Percentiles rank a stretch among this genome's conserved stretches.
Evolutionary conservation across 1,140 invertebrate genomes (phyloP).

Genomic region (Tribolium madens): DNA sequence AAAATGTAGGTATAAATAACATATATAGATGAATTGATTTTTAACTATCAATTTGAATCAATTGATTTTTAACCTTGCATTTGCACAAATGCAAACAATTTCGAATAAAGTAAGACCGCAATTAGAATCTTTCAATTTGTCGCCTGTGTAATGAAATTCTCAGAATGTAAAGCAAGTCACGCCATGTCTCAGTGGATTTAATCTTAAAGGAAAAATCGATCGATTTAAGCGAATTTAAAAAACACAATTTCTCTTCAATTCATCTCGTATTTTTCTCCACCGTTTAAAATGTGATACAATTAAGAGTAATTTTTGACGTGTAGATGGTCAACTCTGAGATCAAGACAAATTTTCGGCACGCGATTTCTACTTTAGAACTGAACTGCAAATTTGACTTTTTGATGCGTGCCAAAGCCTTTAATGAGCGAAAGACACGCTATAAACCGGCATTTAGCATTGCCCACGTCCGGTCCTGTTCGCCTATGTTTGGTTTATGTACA

Average conservation of each 20-base stretch:
- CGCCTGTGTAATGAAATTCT: neutral
- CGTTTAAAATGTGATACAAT: constrained; percentile 2
- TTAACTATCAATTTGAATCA: no score
- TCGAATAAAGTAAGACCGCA: neutral
- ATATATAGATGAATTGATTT: no score
- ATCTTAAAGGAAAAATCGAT: constrained; percentile 1
- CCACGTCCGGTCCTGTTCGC: constrained; percentile 47
- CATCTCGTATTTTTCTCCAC: constrained; percentile 1
- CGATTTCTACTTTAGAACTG: constrained; percentile 52
- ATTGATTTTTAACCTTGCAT: neutral
- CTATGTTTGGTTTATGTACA: constrained; percentile 37
- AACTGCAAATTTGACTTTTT: constrained; percentile 59
- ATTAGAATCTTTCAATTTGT: neutral
- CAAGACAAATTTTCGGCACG: constrained; percentile 49
- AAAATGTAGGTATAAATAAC: no score
- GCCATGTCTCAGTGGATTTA: neutral
- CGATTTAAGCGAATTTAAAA: neutral
- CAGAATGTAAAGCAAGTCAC: neutral
- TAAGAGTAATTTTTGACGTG: constrained; percentile 49
- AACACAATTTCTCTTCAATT: neutral
- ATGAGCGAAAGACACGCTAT: constrained; percentile 55
- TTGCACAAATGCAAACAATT: neutral
- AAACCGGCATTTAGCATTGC: constrained; percentile 45
- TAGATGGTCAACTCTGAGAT: constrained; percentile 49
- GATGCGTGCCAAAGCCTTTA: constrained; percentile 52